phyloP scores from a whole-genome alignment of 2,113 vertebrate species.

The Urocolius indicus region DNA sequence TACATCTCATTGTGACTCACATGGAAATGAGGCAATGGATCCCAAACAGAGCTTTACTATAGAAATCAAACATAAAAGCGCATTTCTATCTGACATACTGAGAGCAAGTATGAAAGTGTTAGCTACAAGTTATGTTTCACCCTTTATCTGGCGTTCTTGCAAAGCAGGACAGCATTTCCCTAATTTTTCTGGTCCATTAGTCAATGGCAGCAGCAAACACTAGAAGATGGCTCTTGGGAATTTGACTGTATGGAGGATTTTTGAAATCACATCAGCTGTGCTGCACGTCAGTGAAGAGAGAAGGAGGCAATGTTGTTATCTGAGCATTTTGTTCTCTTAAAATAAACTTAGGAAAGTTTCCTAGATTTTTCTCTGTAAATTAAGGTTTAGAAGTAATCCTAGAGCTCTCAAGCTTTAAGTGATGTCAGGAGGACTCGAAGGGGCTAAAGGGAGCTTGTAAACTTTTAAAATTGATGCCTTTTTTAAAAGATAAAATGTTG shows the following conservation, averaged over 20 bases:
- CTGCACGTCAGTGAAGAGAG: background rate
- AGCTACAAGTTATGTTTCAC: background rate
- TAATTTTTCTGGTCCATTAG: background rate
- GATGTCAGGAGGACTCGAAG: background rate
- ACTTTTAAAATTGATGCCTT: background rate
- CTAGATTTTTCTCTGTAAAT: background rate
- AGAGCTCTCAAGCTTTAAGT: background rate
- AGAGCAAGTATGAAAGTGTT: background rate
- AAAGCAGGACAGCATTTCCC: background rate
- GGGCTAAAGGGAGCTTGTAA: background rate
- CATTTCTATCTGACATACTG: background rate
- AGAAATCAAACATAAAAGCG: background rate
- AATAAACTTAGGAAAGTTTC: background rate
- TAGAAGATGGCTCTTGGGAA: background rate
- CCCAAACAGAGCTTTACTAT: background rate
- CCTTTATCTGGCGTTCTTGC: background rate
- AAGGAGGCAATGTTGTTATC: background rate
- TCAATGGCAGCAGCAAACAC: background rate
- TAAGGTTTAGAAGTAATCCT: background rate
- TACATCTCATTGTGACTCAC: background rate
- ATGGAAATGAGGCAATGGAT: background rate
- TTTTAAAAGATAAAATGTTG: accelerated
- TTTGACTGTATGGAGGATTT: background rate
- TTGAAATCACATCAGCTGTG: background rate
- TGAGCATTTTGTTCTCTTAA: background rate